These are phyloP conservation scores for Antrozous pallidus DNA, from an alignment of 2,797 vertebrate genomes.

Conservation along the genomic window DNA sequence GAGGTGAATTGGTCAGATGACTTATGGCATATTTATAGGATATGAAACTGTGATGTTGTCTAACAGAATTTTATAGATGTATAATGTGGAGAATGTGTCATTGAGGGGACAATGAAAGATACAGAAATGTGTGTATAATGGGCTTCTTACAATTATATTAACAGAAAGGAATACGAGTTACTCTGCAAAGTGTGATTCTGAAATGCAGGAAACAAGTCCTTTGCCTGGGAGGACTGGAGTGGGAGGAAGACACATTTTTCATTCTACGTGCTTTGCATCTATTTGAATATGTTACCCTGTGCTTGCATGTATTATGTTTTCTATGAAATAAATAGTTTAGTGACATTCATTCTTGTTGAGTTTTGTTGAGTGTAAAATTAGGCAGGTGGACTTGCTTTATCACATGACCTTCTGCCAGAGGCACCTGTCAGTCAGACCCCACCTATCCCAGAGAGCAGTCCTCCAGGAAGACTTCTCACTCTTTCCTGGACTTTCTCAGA, in stretches of 20 bases:
- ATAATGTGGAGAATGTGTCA: neutral
- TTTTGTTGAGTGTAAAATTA: neutral
- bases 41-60: neutral
- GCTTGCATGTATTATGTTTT: neutral
- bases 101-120: neutral
- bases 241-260: neutral
- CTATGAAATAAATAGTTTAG: neutral
- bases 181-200: neutral
- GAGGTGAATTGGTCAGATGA: neutral
- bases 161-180: neutral
- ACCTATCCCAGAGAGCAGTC: neutral
- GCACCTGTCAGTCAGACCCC: neutral
- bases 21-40: neutral
- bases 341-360: neutral
- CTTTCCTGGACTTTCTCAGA: neutral
- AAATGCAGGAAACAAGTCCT: neutral
- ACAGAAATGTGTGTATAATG: neutral
- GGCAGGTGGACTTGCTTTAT: neutral
- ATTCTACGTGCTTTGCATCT: neutral
- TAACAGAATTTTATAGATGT: neutral
- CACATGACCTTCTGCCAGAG: neutral
- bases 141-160: neutral
- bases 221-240: neutral
- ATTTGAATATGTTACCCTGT: neutral
- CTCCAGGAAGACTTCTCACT: neutral